These are phyloP conservation scores for Emydoidea blandingii DNA, from an alignment of 2,797 vertebrate genomes.

Conservation along the genomic window DNA sequence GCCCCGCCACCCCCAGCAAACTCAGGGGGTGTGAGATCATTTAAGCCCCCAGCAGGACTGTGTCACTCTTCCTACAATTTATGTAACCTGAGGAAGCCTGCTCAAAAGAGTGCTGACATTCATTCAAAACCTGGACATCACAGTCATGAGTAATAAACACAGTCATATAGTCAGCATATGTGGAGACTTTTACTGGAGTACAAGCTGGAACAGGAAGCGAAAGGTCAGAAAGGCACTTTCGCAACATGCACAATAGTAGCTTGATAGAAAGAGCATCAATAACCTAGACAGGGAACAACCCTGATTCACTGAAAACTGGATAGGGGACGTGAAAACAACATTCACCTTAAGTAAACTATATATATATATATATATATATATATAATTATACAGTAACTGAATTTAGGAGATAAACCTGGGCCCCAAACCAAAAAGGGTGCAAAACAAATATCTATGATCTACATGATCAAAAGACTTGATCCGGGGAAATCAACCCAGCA, in stretches of 20 bases:
- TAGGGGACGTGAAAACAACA: background rate
- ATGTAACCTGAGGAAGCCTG: background rate
- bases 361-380: background rate
- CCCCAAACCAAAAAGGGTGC: background rate
- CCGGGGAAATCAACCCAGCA: background rate
- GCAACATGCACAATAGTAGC: background rate
- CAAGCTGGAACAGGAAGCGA: background rate
- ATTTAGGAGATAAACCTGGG: background rate
- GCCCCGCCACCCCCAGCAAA: too few relatives aligned
- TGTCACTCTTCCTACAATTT: background rate
- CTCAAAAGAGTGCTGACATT: background rate
- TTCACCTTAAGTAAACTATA: background rate
- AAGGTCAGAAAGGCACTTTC: background rate
- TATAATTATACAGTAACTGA: background rate
- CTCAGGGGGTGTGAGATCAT: background rate
- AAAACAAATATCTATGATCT: background rate
- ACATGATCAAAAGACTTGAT: background rate
- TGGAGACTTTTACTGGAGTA: background rate
- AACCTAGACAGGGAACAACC: background rate
- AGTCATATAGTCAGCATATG: background rate
- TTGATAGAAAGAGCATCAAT: background rate
- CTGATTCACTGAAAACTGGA: background rate
- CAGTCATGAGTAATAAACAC: background rate
- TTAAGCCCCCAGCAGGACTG: background rate
- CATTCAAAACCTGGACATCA: background rate